phyloP scores from a whole-genome alignment of 2,888 invertebrate species.

The Eugnorisma glareosa region DNA sequence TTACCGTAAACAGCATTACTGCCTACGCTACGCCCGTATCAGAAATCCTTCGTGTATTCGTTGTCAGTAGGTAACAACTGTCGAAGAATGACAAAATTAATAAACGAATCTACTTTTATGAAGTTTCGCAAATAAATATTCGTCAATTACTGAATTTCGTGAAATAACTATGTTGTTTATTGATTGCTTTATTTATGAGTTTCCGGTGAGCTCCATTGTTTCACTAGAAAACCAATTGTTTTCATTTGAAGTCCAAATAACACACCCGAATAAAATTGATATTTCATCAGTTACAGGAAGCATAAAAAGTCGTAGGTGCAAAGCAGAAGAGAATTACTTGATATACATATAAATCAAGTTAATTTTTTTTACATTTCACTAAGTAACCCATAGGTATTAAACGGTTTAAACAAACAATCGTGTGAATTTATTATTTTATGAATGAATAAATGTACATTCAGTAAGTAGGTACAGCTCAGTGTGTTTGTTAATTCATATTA shows the following conservation, averaged over 20 bases:
- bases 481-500: background rate
- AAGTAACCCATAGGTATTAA: background rate
- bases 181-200: conserved; percentile 7
- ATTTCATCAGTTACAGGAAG: background rate
- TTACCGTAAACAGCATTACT: conserved; percentile 37
- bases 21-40: conserved; percentile 51
- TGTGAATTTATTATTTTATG: background rate
- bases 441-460: background rate
- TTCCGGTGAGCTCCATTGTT: conserved; percentile 14
- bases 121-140: conserved; percentile 4
- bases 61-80: conserved; percentile 25
- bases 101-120: background rate
- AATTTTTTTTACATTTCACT: background rate
- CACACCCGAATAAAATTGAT: background rate
- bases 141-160: conserved; percentile 5
- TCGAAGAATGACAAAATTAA: conserved; percentile 2
- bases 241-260: background rate
- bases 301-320: background rate
- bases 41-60: conserved; percentile 12
- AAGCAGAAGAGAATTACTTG: background rate
- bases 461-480: background rate
- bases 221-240: background rate
- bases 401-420: background rate
- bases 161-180: background rate
- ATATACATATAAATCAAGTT: background rate